phyloP scores from a whole-genome alignment of 2,797 vertebrate species.

The Phyllotis vaccarum region DNA sequence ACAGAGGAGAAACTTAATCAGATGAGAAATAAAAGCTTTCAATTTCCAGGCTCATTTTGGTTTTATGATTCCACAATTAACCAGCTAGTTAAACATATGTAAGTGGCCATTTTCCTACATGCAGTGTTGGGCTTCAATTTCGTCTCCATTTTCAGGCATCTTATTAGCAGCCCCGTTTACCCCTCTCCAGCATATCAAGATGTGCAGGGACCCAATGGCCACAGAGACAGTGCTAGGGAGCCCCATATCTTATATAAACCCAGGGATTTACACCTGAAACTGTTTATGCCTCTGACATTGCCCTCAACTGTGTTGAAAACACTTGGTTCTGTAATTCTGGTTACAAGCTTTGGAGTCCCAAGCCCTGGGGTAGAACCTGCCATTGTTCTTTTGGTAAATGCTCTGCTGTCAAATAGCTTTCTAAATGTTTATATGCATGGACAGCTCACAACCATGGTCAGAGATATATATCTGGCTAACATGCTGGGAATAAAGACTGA shows the following conservation, averaged over 20 bases:
- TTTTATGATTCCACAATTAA: conserved; percentile 17
- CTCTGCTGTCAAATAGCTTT: not conserved
- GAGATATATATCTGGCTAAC: not conserved
- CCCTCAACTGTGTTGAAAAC: not conserved
- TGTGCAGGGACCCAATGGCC: not conserved
- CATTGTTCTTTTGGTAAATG: not conserved
- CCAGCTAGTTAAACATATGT: conserved; percentile 30
- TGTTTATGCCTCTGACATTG: rapidly evolving
- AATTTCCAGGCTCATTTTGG: not conserved
- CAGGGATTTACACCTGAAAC: not conserved
- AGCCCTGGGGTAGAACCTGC: not conserved
- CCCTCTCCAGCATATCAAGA: not conserved
- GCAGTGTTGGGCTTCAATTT: rapidly evolving
- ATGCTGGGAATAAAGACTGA: not conserved
- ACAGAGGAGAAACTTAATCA: not conserved
- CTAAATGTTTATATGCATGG: not conserved
- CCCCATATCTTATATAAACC: not conserved
- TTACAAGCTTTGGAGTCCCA: not conserved
- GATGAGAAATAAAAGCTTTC: not conserved
- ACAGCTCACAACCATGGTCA: not conserved
- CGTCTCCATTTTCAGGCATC: not conserved
- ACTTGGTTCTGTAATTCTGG: too few relatives aligned
- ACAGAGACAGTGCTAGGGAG: not conserved
- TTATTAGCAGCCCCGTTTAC: not conserved
- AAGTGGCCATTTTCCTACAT: not conserved